Evolutionary conservation across 2,888 invertebrate species (phyloP), one percentile per base, ranked within the genome.

Genomic region (Drosophila monieri): DNA sequence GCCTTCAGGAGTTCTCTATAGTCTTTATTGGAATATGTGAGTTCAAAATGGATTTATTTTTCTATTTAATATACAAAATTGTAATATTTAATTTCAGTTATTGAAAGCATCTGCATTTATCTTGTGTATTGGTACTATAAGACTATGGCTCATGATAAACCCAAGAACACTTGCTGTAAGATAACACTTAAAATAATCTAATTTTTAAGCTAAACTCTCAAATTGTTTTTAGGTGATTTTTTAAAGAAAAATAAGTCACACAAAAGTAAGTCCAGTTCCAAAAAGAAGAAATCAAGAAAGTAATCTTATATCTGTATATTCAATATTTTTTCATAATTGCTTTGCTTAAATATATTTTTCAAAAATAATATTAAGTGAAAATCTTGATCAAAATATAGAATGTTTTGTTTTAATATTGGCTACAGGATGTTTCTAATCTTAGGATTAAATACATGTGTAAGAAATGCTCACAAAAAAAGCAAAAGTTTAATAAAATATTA

Each of bases 1-100:
- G 56, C 5, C 39, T 78, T 0, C 21, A 37, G 12, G 64, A 73
- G 58, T 86, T 78, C 23, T 37, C 53, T 0, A 65, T 85, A 15
- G 51, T 84, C 10, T 70, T 85, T n/a, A 12, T 76, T 1, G 84
- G 86, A 47, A 72, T 83, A 25, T 54, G 84, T 84, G 21, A 35
- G 80, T 58, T n/a, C 4, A 23, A 15, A 18, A 6, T 46, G 12
- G 3, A 27, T 23, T 23, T 10, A 15, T 6, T 12, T 25, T 23
- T 6, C 1, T 9, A 12, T 6, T 21, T 12, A 8, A n/a, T 14
- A 12, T 23, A 4, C 25, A 3, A 5, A 0, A 6, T 8, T 49
- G 15, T 30, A 0, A 1, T 6, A 51, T 8, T 2, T 6, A 9
- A 21, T 43, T 71, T n/a, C 9, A 84, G 84, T 73, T 65, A 61